Evolutionary conservation across 2,113 vertebrate species (phyloP).

Genomic region (Sylvia atricapilla): DNA sequence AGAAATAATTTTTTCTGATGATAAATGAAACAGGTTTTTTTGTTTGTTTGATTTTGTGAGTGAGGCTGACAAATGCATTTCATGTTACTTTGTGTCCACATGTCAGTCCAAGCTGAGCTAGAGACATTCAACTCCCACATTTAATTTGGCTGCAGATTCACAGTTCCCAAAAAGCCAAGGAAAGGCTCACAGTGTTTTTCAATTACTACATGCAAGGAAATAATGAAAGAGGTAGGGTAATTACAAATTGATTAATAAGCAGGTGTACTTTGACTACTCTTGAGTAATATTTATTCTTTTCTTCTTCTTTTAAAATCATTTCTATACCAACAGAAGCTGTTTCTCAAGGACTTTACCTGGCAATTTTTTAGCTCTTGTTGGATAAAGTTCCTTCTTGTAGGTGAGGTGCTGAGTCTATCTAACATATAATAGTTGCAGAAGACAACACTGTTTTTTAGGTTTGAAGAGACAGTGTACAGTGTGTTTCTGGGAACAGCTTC

Average conservation of each 20-base stretch:
- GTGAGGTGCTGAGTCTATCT: neutral
- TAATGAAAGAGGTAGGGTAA: neutral
- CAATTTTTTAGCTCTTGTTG: neutral
- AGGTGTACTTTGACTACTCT: neutral
- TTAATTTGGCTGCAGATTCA: neutral
- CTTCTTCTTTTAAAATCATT: neutral
- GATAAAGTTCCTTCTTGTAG: neutral
- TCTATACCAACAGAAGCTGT: neutral
- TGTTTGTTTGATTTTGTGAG: neutral
- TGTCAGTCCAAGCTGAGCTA: neutral
- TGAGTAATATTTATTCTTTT: neutral
- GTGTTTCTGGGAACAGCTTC: neutral
- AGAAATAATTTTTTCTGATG: neutral
- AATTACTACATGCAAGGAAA: neutral
- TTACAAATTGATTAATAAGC: neutral
- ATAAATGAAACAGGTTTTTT: neutral
- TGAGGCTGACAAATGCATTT: neutral
- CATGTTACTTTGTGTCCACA: neutral
- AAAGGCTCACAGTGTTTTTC: neutral
- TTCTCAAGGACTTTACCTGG: neutral
- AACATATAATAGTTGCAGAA: neutral
- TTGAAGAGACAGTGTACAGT: neutral
- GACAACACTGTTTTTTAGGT: neutral
- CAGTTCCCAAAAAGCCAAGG: neutral
- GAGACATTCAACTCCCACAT: neutral